Base-by-base conservation (phyloP, 2,888 invertebrate species). In the Chydorus sphaericus region DNA sequence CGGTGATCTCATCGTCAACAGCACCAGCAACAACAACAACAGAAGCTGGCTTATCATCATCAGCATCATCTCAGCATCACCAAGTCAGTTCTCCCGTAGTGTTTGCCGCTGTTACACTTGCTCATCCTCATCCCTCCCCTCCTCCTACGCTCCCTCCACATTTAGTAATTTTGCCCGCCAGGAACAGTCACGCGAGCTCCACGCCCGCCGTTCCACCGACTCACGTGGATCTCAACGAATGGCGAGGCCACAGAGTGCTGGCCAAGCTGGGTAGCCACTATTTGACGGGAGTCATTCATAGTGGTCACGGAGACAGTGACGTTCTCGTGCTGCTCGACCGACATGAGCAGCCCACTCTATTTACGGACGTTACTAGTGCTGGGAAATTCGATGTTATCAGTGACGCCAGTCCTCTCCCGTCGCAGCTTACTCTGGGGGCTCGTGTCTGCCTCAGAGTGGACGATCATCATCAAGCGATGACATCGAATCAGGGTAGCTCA, bases 171-270 rank as follows among this genome's bases (percentile, higher is more conserved):
- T n/a, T n/a, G n/a, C n/a, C n/a, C n/a, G n/a, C n/a, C n/a, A n/a
- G n/a, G n/a, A n/a, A n/a, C n/a, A n/a, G n/a, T n/a, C n/a, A n/a
- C n/a, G n/a, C n/a, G n/a, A n/a, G n/a, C n/a, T n/a, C n/a, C n/a
- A n/a, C n/a, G n/a, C n/a, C n/a, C n/a, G 8, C 18, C n/a, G 49
- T n/a, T 14, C 8, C 38, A 23, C 37, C 52, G 30, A 29, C 44
- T 10, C 39, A 70, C 64, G 78, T 94, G 61, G 90, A 94, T 73
- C 77, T 94, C 63, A 83, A 82, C 65, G 93, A 94, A 72, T 96
- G 94, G 94, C 81, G 83, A 63, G 87, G 89, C 66, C 91, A 92
- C 69, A 77, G 93, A 64, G 89, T 94, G 59, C 74, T 96, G 63
- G 94, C 93, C 39, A 87, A 86, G 68, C 81, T 83, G 66, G 81